phyloP scores from a whole-genome alignment of 2,797 vertebrate species.

The Loris lydekkerianus region DNA sequence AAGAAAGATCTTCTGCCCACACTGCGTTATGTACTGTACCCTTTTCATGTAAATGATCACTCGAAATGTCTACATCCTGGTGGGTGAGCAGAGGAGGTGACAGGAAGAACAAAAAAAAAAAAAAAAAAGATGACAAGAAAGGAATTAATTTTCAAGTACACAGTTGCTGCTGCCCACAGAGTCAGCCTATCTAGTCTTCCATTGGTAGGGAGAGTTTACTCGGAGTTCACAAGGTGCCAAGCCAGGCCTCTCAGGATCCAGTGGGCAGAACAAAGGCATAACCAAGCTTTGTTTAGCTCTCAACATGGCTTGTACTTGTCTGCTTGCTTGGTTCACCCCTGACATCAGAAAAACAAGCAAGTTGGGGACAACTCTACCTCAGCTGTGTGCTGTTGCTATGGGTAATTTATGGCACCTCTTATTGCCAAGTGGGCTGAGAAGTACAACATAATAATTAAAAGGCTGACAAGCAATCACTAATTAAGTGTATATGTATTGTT shows the following conservation, averaged over 20 bases:
- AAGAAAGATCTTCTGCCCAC: not conserved
- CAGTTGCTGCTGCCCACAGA: not conserved
- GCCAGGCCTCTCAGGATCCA: not conserved
- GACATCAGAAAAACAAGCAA: not conserved
- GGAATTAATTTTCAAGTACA: not conserved
- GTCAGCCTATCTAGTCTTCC: not conserved
- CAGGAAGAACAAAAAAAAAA: not conserved
- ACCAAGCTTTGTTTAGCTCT: not conserved
- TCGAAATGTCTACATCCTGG: not conserved
- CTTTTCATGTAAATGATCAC: not conserved
- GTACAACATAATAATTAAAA: slow-evolving; percentile 25
- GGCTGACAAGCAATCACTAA: slow-evolving; percentile 46
- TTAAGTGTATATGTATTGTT: not conserved
- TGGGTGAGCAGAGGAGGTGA: not conserved
- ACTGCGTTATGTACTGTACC: not conserved
- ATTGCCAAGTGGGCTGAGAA: not conserved
- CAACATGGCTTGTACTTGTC: not conserved
- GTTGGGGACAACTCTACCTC: not conserved
- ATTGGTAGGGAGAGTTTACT: not conserved
- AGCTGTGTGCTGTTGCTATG: not conserved
- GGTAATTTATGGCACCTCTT: not conserved
- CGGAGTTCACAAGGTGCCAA: not conserved
- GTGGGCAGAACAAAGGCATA: not conserved
- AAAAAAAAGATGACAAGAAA: not conserved
- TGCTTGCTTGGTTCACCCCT: not conserved